A percentile compares a stretch with the other conserved stretches of the same genome.
Evolutionary conservation across 2,113 vertebrate genomes (phyloP).

Genomic region (Hemiscyllium ocellatum): DNA sequence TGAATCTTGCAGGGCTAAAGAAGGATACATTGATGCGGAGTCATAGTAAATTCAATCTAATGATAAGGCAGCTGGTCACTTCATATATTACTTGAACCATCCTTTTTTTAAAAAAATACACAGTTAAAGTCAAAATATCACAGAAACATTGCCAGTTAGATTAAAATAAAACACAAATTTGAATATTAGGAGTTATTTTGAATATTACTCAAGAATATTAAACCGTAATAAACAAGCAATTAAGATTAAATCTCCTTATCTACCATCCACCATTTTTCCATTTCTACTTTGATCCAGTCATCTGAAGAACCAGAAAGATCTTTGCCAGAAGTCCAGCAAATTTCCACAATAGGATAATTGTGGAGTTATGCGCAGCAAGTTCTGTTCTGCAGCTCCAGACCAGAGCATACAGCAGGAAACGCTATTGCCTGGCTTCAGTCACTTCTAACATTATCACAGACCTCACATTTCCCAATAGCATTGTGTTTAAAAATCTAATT

Average conservation of each 20-base stretch:
- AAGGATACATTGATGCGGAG: not conserved
- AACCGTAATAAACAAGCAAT: not conserved
- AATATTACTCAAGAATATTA: not conserved
- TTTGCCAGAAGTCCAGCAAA: not conserved
- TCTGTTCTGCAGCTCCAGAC: constrained; percentile 42
- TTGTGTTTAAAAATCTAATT: constrained; percentile 2
- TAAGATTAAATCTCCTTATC: not conserved
- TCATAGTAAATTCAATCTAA: not conserved
- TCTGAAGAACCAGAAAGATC: not conserved
- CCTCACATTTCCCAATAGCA: constrained; percentile 24
- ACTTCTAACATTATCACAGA: constrained; percentile 51
- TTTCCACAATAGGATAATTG: not conserved
- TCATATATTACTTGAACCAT: not conserved
- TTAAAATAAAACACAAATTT: not conserved
- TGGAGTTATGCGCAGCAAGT: constrained; percentile 41
- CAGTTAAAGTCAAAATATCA: not conserved
- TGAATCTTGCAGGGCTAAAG: not conserved
- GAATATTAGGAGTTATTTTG: not conserved
- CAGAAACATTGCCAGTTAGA: not conserved
- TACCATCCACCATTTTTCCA: not conserved
- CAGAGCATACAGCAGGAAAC: constrained; percentile 73
- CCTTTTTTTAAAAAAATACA: not conserved
- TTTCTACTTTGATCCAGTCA: not conserved
- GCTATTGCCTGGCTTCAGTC: constrained; percentile 81
- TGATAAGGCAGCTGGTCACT: not conserved